Evolutionary conservation across 1,140 invertebrate genomes (phyloP), one percentile per base, ranked within the genome.

Genomic region (Lepidurus packardi): DNA sequence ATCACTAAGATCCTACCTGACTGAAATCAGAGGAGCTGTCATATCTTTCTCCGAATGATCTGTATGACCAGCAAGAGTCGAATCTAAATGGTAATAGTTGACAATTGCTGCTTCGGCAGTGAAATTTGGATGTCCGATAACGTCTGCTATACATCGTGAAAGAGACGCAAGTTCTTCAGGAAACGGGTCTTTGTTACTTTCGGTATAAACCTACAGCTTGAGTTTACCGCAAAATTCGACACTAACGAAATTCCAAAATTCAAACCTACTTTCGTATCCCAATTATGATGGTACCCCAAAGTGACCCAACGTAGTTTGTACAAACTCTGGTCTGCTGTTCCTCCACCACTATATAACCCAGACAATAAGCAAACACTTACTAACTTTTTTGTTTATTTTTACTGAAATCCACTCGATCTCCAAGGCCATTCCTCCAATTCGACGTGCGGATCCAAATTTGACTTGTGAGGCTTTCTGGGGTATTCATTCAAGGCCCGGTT

Each of bases 221-320:
- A 80, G 16, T 13, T 43, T 11, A 11, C 77, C 65, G 44, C 24
- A 78, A 75, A 43, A n/a, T 25, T 25, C 42, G 21, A 8, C 4
- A 47, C 73, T 25, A 78, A 73, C 25, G 7, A n/a, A 16, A 74
- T 41, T 42, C 0, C 5, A 73, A 65, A 41, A 44, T 21, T 77
- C 13, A 83, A 85, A 74, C 41, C 79, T 86, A 93, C 89, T 88
- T 98, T 98, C 73, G 93, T 93, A 82, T 96, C 91, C 96, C 96
- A 98, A 85, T 98, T 90, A 84, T 98, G 95, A 85, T 98, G 96
- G 84, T 97, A 98, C 24, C 96, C 96, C 45, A 98, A 84, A 2
- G 96, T 98, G 16, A 91, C 89, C 96, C 96, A 98, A 82, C 95
- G 86, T 78, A 98, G 86, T 83, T 93, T 93, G 73, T 85, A 81